phyloP scores from a whole-genome alignment of 2,797 vertebrate genomes.

The Tiaroga cobitis region DNA sequence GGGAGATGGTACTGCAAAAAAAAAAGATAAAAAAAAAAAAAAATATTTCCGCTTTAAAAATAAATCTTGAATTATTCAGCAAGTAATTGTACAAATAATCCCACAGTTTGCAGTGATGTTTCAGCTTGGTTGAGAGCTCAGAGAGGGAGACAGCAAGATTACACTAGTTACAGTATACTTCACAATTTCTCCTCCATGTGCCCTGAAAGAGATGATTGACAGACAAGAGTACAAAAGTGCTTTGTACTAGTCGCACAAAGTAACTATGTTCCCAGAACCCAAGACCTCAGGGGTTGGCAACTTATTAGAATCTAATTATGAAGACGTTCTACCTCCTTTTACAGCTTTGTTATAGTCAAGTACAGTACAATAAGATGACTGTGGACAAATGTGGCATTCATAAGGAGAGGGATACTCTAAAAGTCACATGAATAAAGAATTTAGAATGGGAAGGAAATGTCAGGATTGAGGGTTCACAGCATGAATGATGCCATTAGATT shows the following conservation, averaged over 20 bases:
- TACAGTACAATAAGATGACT: slow-evolving; percentile 18
- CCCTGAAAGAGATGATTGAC: slow-evolving; percentile 15
- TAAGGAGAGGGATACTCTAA: slow-evolving; percentile 15
- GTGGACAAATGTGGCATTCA: slow-evolving; percentile 19
- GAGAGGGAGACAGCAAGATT: neutral
- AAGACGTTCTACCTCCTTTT: slow-evolving; percentile 10
- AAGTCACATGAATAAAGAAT: slow-evolving; percentile 31
- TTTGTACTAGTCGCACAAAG: slow-evolving; percentile 41
- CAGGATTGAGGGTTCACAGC: slow-evolving; percentile 25
- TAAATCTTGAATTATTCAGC: slow-evolving; percentile 54
- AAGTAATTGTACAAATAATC: slow-evolving; percentile 62
- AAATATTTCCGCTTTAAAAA: slow-evolving; percentile 63
- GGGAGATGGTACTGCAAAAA: slow-evolving; percentile 4
- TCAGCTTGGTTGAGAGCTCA: neutral
- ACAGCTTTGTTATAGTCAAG: neutral
- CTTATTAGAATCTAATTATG: slow-evolving; percentile 66
- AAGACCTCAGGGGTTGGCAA: slow-evolving; percentile 54
- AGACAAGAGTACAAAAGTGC: slow-evolving; percentile 22
- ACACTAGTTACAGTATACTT: neutral
- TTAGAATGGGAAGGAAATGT: slow-evolving; percentile 29
- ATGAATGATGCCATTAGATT: slow-evolving; percentile 18
- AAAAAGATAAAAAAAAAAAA: slow-evolving; percentile 41
- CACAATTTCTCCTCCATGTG: neutral
- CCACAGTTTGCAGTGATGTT: slow-evolving; percentile 57
- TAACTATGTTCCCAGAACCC: slow-evolving; percentile 61